These are phyloP conservation scores for Anthoscopus minutus DNA, from an alignment of 2,113 vertebrate genomes.

Conservation along the genomic window DNA sequence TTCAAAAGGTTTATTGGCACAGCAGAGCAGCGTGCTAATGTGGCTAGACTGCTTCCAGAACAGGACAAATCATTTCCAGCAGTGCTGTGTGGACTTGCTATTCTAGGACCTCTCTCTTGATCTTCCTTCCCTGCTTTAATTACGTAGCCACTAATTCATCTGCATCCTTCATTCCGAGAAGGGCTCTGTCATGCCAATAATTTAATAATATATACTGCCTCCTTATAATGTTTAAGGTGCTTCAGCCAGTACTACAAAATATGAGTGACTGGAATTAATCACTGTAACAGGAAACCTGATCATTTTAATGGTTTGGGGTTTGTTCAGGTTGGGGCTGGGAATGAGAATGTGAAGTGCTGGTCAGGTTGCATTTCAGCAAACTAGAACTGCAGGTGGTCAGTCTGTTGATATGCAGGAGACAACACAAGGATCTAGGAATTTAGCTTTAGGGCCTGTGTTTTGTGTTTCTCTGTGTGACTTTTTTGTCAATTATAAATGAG, in stretches of 20 bases:
- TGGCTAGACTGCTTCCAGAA: neutral
- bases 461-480: neutral
- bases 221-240: neutral
- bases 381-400: neutral
- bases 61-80: neutral
- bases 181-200: neutral
- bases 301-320: neutral
- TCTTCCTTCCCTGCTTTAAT: slow-evolving; percentile 17
- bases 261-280: neutral
- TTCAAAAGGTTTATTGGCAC: slow-evolving; percentile 19
- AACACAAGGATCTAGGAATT: neutral
- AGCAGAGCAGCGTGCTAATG: slow-evolving; percentile 10
- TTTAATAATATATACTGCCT: neutral
- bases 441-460: neutral
- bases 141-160: neutral
- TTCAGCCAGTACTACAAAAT: neutral
- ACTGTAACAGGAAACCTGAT: neutral
- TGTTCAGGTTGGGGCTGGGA: neutral
- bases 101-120: slow-evolving; percentile 11
- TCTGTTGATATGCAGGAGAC: neutral
- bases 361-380: neutral
- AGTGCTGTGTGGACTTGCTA: neutral
- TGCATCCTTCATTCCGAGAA: neutral
- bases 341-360: neutral
- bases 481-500: neutral